Percentiles rank a stretch among this genome's conserved stretches.
Evolutionary conservation across 2,888 invertebrate species (phyloP).

Genomic region (Entomobrya multifasciata): DNA sequence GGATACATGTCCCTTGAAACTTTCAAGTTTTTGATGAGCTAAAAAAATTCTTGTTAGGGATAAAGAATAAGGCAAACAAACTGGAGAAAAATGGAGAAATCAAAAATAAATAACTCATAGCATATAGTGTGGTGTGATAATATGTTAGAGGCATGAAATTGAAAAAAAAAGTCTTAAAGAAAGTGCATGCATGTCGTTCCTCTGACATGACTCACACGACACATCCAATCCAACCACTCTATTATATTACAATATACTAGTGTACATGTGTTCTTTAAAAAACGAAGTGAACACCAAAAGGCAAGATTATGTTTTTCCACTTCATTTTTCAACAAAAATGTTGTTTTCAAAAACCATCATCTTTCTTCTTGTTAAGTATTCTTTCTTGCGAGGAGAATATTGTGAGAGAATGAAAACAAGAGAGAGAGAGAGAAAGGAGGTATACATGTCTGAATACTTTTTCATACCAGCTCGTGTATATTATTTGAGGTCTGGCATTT

Average conservation of each 20-base stretch:
- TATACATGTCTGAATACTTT: no score
- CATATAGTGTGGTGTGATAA: no score
- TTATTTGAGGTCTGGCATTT: conserved; percentile 33
- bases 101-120: neutral
- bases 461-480: no score
- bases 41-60: conserved; percentile 26
- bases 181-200: no score
- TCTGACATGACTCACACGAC: no score
- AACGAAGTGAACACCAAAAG: neutral
- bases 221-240: neutral
- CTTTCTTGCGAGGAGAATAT: conserved; percentile 39
- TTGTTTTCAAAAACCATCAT: conserved; percentile 63
- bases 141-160: neutral
- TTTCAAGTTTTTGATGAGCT: conserved; percentile 7
- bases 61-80: conserved; percentile 27
- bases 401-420: conserved; percentile 35
- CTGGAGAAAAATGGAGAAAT: neutral
- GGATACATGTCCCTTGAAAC: neutral
- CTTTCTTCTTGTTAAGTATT: conserved; percentile 56
- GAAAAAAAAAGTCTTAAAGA: conserved; percentile 16
- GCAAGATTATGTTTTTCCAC: conserved; percentile 66
- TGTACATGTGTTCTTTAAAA: no score
- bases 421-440: neutral
- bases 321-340: conserved; percentile 68
- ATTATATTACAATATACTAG: neutral